Conservation (phyloP, 2,797 vertebrate species). For the Xiphophorus birchmanni region DNA sequence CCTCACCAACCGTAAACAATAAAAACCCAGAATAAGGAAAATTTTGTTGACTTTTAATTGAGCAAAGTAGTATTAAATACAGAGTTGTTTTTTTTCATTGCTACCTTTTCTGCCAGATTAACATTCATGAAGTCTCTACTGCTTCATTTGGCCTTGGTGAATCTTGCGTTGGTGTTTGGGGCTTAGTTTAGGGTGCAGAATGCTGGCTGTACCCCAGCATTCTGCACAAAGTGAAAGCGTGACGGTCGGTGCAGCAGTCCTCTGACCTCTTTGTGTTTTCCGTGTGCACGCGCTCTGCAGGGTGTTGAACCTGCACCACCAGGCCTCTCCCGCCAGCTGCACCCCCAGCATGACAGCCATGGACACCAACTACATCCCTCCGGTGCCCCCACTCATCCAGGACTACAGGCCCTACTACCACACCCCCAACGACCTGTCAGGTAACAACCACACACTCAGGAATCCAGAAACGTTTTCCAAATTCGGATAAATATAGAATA, state of each 20-base stretch:
- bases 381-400: constrained; percentile 91
- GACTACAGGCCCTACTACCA: constrained; percentile 98
- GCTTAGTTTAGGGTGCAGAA: constrained; percentile 17
- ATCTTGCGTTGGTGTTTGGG: constrained; percentile 4
- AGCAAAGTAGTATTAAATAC: not conserved
- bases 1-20: no score
- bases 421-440: constrained; percentile 92
- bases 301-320: constrained; percentile 92
- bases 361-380: constrained; percentile 95
- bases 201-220: constrained; percentile 5
- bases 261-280: constrained; percentile 1
- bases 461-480: not conserved
- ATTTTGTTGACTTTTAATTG: not conserved
- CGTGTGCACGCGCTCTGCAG: constrained; percentile 46
- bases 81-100: constrained; percentile 20
- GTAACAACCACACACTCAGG: constrained; percentile 66
- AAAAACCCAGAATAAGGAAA: not conserved
- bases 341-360: constrained; percentile 94
- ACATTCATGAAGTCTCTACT: constrained; percentile 30
- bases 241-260: constrained; percentile 8
- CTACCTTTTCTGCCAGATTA: constrained; percentile 27
- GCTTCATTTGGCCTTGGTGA: constrained; percentile 43
- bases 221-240: constrained; percentile 9
- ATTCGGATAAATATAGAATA: not conserved
- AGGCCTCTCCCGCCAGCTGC: constrained; percentile 92